Base-by-base conservation (phyloP, 2,888 invertebrate species). In the Pachydiplax longipennis region DNA sequence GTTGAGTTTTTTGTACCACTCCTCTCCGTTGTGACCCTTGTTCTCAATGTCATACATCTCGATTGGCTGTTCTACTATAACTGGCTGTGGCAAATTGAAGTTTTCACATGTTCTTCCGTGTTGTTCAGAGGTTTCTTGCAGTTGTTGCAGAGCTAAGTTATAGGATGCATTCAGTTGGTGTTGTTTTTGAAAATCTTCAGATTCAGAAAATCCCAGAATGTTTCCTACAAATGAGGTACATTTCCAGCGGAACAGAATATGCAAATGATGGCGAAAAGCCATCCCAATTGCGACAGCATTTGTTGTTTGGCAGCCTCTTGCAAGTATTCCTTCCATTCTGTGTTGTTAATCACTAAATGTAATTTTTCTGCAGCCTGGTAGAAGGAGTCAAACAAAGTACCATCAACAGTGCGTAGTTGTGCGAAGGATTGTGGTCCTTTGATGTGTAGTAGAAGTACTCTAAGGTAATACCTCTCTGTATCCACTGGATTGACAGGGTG, bases 391-490 rank as follows among this genome's bases (percentile, higher is more conserved):
- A 37, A 91, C 25, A 83, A 15, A 2, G n/a, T n/a, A 0, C 90
- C 91, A 44, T 92, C 90, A 6, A 91, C 73, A 4, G 92, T 93
- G 91, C 92, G 91, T 31, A 93, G 90, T 91, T 93, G 91, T 90
- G 92, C 91, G 91, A 92, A 93, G 91, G 92, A 92, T 73, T 90
- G 92, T n/a, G 92, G 92, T 44, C 93, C 93, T 92, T 92, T 92
- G 0, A 93, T 91, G 53, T 92, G 91, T 0, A 92, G 91, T 35
- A 93, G 92, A 15, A 93, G 91, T 40, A 93, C 90, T 73, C 93
- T 91, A 13, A 93, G 91, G 90, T 92, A 92, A 91, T 91, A 93
- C 22, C 92, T 91, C 92, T 93, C 93, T 1, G 80, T 81, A 81
- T 93, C 92, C 37, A 90, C 91, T 31, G 92, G 92, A 65, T 91